Evolutionary conservation across 2,797 vertebrate genomes (phyloP).

Genomic region (Trachurus trachurus): DNA sequence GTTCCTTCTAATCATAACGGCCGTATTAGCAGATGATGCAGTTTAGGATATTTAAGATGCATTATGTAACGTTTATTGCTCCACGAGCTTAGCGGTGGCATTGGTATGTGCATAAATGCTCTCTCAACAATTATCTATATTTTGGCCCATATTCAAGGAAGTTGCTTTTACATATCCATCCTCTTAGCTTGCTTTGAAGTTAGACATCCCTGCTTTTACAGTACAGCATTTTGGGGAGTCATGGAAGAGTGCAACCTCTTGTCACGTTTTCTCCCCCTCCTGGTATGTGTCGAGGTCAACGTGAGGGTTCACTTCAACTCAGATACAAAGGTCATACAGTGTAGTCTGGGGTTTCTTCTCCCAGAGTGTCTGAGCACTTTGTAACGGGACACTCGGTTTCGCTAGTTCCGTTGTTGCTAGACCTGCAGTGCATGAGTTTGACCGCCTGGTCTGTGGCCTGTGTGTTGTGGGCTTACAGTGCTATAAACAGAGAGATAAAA

Average conservation of each 20-base stretch:
- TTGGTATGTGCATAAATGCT: not conserved
- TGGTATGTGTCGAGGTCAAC: conserved; percentile 46
- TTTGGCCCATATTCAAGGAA: conserved; percentile 3
- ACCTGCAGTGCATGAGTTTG: conserved; percentile 65
- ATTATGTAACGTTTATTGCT: not conserved
- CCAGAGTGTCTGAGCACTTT: conserved; percentile 27
- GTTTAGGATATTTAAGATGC: not conserved
- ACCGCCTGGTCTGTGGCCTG: conserved; percentile 31
- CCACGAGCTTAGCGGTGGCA: not conserved
- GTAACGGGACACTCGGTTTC: conserved; percentile 31
- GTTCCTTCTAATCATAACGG: not conserved
- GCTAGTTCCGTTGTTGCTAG: conserved; percentile 32
- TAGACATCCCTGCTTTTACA: conserved; percentile 21
- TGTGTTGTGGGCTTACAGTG: conserved; percentile 47
- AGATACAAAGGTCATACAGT: conserved; percentile 50
- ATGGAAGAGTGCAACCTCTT: conserved; percentile 19
- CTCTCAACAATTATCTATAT: not conserved
- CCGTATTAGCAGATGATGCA: conserved; percentile 1
- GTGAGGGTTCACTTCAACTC: conserved; percentile 46
- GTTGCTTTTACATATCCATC: conserved; percentile 9
- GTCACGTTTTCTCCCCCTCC: conserved; percentile 48
- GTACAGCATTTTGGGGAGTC: conserved; percentile 30
- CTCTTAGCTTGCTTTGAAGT: conserved; percentile 28
- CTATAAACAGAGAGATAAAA: conserved; percentile 13
- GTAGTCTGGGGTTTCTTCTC: conserved; percentile 31